These are phyloP conservation scores for Drosophila falleni DNA, from an alignment of 2,888 invertebrate genomes.

Conservation along the genomic window DNA sequence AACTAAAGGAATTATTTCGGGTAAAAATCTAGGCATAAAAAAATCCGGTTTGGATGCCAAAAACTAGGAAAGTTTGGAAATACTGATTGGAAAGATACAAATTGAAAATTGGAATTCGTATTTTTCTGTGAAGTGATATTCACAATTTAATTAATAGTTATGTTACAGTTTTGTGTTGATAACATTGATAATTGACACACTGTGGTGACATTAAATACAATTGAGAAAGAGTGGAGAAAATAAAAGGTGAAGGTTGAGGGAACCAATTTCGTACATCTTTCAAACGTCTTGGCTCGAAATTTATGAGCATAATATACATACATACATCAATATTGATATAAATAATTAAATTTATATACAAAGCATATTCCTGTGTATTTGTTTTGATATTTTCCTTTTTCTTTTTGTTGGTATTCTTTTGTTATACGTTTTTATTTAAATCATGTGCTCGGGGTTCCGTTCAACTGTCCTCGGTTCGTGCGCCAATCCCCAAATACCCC, in stretches of 20 bases:
- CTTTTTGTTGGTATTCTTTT: conserved; percentile 62
- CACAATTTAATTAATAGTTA: too few relatives aligned
- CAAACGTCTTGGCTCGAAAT: conserved; percentile 46
- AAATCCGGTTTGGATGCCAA: too few relatives aligned
- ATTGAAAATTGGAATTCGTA: too few relatives aligned
- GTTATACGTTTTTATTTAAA: conserved; percentile 66
- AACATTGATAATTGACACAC: too few relatives aligned
- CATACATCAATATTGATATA: neutral
- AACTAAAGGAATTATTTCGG: too few relatives aligned
- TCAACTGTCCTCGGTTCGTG: conserved; percentile 45
- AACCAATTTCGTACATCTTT: conserved; percentile 42
- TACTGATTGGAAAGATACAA: too few relatives aligned
- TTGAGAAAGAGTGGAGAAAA: neutral
- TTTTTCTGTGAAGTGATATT: neutral
- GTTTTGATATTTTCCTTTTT: conserved; percentile 32
- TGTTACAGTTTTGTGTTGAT: too few relatives aligned
- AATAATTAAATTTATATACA: conserved; percentile 23
- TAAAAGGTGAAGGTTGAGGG: neutral
- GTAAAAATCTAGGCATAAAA: too few relatives aligned
- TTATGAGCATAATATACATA: conserved; percentile 51
- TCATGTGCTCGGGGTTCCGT: conserved; percentile 71
- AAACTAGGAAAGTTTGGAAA: too few relatives aligned
- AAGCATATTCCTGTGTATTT: conserved; percentile 14
- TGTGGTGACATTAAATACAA: conserved; percentile 43
- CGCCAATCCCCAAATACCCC: conserved; percentile 39